Base-by-base conservation (phyloP, 2,888 invertebrate genomes). In the Abrostola triplasia region DNA sequence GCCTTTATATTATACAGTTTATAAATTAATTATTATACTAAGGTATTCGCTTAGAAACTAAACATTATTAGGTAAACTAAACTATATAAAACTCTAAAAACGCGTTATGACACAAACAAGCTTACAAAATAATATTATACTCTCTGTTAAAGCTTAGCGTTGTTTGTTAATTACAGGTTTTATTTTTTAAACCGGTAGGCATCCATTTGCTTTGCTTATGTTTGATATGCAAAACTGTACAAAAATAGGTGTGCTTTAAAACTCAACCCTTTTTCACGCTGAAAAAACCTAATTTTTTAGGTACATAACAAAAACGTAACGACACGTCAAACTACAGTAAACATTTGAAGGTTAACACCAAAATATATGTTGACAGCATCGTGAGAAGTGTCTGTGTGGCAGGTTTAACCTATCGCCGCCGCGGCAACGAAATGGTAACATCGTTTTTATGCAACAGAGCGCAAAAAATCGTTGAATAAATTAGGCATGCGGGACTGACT, bases 381-480 rank as follows among this genome's bases (percentile, higher is more conserved):
- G 9, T n/a, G 37, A 9, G 53, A 47, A 60, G 44, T 60, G 12
- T 47, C 24, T 48, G 0, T 35, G 13, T 35, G 6, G 41, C 24
- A 8, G 41, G 11, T 50, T 49, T 36, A 41, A 49, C 49, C 53
- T 47, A 38, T 12, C n/a, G 9, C 36, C 37, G 36, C 38, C 11
- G 44, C 36, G 11, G 42, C 13, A 6, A 52, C 44, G 42, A 38
- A 36, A 44, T 13, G 24, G 47, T 53, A 48, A 59, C 37, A 53
- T 51, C 37, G 44, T 59, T 59, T 60, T 57, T 51, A 72, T 77
- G 73, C 62, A 73, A 62, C 59, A 55, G 47, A 73, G 73, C 53
- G 53, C 52, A 77, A 62, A 62, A 49, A 57, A 59, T 77, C 49
- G 50, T 67, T 63, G 59, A 77, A 67, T 77, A 77, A 77, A 77